phyloP scores from a whole-genome alignment of 2,797 vertebrate species.

The Intellagama lesueurii region DNA sequence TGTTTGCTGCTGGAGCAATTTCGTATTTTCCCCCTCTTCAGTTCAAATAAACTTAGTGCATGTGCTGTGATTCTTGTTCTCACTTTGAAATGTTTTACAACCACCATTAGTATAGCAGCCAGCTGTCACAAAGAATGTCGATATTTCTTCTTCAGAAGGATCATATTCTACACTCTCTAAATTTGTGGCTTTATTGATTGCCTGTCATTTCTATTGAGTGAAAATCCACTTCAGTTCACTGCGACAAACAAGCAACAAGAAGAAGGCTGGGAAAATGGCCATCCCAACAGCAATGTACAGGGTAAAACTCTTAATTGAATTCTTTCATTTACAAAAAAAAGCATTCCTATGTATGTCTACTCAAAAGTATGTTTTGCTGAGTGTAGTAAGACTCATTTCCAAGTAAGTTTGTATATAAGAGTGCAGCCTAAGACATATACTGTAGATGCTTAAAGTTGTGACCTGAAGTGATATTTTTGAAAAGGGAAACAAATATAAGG shows the following conservation, averaged over 20 bases:
- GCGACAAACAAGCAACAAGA: conserved; percentile 61
- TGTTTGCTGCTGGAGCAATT: conserved; percentile 10
- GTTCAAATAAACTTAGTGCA: background rate
- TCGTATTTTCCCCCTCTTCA: conserved; percentile 10
- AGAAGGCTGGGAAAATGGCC: conserved; percentile 15
- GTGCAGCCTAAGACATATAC: background rate
- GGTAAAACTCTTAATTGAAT: accelerated
- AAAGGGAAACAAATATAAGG: too few species aligned
- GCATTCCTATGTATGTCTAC: background rate
- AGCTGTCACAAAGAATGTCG: conserved; percentile 52
- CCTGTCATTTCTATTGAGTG: conserved; percentile 54
- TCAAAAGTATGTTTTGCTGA: background rate
- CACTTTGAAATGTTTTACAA: conserved; percentile 34
- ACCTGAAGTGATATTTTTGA: background rate
- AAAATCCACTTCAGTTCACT: conserved; percentile 64
- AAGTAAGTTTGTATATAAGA: background rate
- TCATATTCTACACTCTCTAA: conserved; percentile 31
- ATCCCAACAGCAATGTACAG: background rate
- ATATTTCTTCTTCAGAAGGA: conserved; percentile 46
- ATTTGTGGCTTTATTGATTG: conserved; percentile 65
- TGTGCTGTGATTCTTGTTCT: background rate
- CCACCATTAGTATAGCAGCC: conserved; percentile 40
- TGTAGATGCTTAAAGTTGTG: too few species aligned
- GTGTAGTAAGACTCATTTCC: background rate
- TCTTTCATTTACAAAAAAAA: background rate